Percentiles rank a stretch among this genome's conserved stretches.
These are phyloP conservation scores for Hapalemur alaotrensis DNA, from an alignment of 2,797 vertebrate species.

Conservation along the genomic window DNA sequence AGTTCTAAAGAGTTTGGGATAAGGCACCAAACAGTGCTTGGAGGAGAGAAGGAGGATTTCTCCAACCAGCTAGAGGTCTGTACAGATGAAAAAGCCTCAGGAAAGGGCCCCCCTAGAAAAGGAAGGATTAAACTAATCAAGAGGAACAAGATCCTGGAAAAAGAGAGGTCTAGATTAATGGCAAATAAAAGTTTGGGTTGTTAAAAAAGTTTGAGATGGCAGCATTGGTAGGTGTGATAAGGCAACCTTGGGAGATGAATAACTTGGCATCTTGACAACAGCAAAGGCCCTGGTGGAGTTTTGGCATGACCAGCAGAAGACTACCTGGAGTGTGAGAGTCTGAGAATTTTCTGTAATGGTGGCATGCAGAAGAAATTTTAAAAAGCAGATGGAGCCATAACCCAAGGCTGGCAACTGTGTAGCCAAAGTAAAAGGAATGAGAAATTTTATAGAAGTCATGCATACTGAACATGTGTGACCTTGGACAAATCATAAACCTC, in stretches of 20 bases:
- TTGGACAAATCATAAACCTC: not conserved
- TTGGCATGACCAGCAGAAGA: not conserved
- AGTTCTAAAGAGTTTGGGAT: slow-evolving; percentile 12
- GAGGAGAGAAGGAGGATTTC: not conserved
- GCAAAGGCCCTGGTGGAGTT: not conserved
- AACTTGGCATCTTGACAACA: not conserved
- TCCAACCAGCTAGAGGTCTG: not conserved
- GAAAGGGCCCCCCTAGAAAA: not conserved
- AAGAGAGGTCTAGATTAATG: not conserved
- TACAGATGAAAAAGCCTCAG: not conserved
- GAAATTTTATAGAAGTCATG: not conserved
- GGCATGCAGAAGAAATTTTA: not conserved
- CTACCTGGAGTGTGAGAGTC: not conserved
- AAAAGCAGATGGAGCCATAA: not conserved
- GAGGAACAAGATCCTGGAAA: not conserved
- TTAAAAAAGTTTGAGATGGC: not conserved
- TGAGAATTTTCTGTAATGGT: not conserved
- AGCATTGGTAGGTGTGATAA: not conserved
- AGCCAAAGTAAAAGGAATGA: not conserved
- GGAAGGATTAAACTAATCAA: not conserved
- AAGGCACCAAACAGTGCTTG: not conserved
- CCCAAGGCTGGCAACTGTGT: not conserved
- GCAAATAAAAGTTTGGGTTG: not conserved
- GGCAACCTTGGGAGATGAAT: not conserved
- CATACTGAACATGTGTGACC: not conserved